A percentile compares a stretch with the other conserved stretches of the same genome.
These are phyloP conservation scores for Hipparchia sbordonii DNA, from an alignment of 2,888 invertebrate genomes.

Conservation along the genomic window DNA sequence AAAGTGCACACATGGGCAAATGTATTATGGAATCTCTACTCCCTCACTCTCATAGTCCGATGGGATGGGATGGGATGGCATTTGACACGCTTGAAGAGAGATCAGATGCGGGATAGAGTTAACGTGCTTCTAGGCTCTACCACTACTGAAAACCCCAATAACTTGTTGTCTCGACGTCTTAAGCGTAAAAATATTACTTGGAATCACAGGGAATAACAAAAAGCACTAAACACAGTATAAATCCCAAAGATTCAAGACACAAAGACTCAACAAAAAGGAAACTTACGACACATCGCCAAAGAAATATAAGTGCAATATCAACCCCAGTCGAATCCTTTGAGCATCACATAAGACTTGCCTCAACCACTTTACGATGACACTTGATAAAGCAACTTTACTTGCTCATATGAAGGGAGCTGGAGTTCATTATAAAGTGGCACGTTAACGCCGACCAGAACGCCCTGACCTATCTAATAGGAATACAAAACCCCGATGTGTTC, in stretches of 20 bases:
- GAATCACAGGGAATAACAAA: neutral
- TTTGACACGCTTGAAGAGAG: too few species aligned
- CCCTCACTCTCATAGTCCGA: too few species aligned
- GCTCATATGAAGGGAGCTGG: conserved; percentile 30
- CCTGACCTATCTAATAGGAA: conserved; percentile 23
- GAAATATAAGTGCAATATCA: conserved; percentile 28
- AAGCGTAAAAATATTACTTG: too few species aligned
- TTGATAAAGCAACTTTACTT: conserved; percentile 34
- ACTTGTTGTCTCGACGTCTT: too few species aligned
- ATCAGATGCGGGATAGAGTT: too few species aligned
- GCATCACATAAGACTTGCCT: conserved; percentile 33
- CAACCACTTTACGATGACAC: conserved; percentile 40
- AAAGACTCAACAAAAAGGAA: conserved; percentile 15
- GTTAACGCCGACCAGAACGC: conserved; percentile 21
- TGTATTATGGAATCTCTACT: too few species aligned
- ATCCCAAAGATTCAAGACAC: neutral
- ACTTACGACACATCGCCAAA: conserved; percentile 24
- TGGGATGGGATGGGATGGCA: too few species aligned
- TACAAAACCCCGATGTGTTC: conserved; percentile 10
- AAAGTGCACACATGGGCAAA: too few species aligned
- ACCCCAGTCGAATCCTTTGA: conserved; percentile 45
- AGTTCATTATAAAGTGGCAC: conserved; percentile 36
- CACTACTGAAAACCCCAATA: too few species aligned
- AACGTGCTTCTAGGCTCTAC: too few species aligned
- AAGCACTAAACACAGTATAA: neutral